Conservation (phyloP, 2,797 vertebrate genomes). For the Xiphorhynchus erythropygius region DNA sequence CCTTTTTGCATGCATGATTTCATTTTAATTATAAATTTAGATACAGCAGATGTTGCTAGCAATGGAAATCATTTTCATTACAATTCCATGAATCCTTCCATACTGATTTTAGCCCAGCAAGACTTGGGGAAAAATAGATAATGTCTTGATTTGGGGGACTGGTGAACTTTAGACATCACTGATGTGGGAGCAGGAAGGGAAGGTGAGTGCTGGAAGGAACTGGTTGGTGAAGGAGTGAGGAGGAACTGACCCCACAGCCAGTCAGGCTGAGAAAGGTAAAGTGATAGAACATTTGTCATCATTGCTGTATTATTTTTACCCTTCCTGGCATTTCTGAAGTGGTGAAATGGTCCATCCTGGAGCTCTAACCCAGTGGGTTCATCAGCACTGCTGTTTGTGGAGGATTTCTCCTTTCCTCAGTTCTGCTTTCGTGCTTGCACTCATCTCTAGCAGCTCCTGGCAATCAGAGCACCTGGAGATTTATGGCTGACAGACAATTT, state of each 20-base stretch:
- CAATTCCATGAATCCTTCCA: background rate
- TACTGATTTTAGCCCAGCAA: background rate
- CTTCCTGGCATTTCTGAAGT: background rate
- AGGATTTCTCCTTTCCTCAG: background rate
- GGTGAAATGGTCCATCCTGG: background rate
- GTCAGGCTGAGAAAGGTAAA: background rate
- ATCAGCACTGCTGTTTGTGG: background rate
- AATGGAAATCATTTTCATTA: constrained; percentile 40
- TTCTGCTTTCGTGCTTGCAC: background rate
- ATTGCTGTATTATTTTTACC: background rate
- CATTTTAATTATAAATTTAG: constrained; percentile 69
- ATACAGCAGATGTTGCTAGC: constrained; percentile 63
- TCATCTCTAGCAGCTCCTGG: background rate
- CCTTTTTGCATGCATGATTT: constrained; percentile 48
- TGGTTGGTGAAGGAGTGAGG: background rate
- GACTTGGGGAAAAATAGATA: background rate
- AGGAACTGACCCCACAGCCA: background rate
- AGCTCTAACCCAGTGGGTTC: background rate
- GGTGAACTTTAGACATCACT: background rate
- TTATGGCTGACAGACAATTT: background rate
- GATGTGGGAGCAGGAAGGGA: background rate
- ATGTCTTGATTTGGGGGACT: background rate
- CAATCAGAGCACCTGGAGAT: background rate
- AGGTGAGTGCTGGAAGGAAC: background rate
- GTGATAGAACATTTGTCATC: background rate